These are phyloP conservation scores for Falco naumanni DNA, from an alignment of 2,797 vertebrate species.

Conservation along the genomic window DNA sequence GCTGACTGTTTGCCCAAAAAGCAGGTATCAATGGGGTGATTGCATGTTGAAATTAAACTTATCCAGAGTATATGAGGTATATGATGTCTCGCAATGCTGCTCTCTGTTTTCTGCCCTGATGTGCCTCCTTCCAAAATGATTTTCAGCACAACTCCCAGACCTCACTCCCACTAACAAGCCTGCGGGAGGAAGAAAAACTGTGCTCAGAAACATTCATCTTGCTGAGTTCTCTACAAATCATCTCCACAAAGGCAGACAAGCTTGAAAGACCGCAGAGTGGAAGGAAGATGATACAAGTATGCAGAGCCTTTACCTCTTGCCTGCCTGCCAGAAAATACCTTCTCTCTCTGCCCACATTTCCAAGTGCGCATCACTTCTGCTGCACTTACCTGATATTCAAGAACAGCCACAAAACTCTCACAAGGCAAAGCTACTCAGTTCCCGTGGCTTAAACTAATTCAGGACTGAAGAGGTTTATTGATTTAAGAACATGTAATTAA, in stretches of 20 bases:
- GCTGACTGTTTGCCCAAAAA: background rate
- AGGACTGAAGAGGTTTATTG: background rate
- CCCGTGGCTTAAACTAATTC: background rate
- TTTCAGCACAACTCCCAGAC: background rate
- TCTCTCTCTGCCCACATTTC: rapidly evolving
- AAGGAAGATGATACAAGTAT: background rate
- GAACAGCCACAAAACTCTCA: background rate
- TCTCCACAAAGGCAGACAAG: background rate
- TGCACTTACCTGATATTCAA: background rate
- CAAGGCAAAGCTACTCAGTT: background rate
- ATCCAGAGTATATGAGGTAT: background rate
- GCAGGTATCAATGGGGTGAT: background rate
- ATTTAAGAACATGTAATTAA: background rate
- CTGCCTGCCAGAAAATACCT: background rate
- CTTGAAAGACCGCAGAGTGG: background rate
- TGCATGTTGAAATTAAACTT: conserved; percentile 2
- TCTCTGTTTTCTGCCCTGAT: background rate
- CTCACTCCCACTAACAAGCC: background rate
- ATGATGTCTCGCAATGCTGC: background rate
- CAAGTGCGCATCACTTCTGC: background rate
- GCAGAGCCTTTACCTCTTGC: background rate
- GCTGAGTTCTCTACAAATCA: background rate
- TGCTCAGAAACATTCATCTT: background rate
- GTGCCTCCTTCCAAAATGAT: background rate
- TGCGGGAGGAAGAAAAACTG: background rate